Evolutionary conservation across 1,140 invertebrate genomes (phyloP).

Genomic region (Drosophila subobscura): DNA sequence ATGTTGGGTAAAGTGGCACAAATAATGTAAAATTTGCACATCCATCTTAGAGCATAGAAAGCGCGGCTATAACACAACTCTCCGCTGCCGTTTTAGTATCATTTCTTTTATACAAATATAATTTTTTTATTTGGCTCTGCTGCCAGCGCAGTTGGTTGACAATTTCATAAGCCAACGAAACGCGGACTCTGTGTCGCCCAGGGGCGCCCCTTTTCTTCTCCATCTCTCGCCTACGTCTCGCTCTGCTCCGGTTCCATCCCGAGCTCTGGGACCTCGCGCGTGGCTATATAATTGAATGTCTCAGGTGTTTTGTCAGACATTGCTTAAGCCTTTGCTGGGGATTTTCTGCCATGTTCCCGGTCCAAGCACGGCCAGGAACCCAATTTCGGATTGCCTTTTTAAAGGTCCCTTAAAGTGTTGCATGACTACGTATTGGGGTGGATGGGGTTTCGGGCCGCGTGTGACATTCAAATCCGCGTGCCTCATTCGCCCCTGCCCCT

Average conservation of each 20-base stretch:
- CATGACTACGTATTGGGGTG: background rate
- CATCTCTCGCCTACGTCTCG: background rate
- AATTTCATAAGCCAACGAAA: slow-evolving; percentile 63
- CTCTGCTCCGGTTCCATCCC: background rate
- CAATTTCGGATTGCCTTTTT: slow-evolving; percentile 43
- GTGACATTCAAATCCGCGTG: slow-evolving; percentile 77
- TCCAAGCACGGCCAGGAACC: slow-evolving; percentile 1
- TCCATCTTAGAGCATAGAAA: no score
- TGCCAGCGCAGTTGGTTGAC: slow-evolving; percentile 47
- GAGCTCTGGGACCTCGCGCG: slow-evolving; percentile 41
- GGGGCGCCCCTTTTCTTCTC: background rate
- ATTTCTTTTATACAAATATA: slow-evolving; percentile 1
- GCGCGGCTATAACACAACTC: no score
- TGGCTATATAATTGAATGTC: slow-evolving; percentile 83
- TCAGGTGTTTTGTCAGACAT: slow-evolving; percentile 83
- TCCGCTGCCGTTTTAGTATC: no score
- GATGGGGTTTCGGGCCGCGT: slow-evolving; percentile 7
- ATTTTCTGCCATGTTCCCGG: slow-evolving; percentile 48
- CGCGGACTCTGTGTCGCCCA: slow-evolving; percentile 15
- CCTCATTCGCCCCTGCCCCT: slow-evolving; percentile 29
- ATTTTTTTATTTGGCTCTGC: slow-evolving; percentile 25
- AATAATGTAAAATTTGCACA: no score
- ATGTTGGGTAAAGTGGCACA: no score
- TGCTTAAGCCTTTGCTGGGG: slow-evolving; percentile 82
- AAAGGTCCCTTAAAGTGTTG: slow-evolving; percentile 70